Conservation (phyloP, 2,797 vertebrate species). For the Myotis vivesi region DNA sequence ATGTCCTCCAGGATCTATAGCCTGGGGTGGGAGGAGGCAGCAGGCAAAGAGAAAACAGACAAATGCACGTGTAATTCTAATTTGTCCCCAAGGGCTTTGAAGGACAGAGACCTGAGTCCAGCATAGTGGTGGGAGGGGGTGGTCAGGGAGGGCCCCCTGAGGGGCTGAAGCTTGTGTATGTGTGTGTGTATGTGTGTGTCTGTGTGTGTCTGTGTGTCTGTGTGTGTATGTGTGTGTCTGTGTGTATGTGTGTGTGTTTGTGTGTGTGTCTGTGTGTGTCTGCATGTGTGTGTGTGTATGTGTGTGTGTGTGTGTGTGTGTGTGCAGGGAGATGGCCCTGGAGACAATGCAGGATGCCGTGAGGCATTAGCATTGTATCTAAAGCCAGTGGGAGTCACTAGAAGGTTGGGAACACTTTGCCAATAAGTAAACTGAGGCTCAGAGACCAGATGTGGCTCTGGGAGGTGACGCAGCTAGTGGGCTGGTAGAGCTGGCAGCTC, state of each 20-base stretch:
- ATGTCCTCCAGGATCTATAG: not conserved
- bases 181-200: fast-evolving
- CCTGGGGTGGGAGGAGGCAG: not conserved
- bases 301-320: too few species aligned
- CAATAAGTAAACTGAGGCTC: not conserved
- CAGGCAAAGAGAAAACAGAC: not conserved
- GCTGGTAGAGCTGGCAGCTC: not conserved
- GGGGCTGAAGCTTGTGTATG: not conserved
- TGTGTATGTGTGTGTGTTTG: too few species aligned
- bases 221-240: too few species aligned
- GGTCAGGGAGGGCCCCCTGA: not conserved
- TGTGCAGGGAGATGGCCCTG: not conserved
- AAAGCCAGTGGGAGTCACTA: not conserved
- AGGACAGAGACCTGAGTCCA: not conserved
- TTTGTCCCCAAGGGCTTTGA: not conserved
- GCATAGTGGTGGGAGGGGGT: not conserved
- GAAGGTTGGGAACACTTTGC: not conserved
- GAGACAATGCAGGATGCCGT: not conserved
- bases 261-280: too few species aligned
- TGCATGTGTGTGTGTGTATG: too few species aligned
- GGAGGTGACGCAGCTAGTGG: not conserved
- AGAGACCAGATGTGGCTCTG: fast-evolving
- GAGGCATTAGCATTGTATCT: not conserved
- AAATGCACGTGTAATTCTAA: fast-evolving
- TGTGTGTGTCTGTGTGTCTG: too few species aligned